Conservation (phyloP, 2,113 vertebrate species). For the Pungitius pungitius region DNA sequence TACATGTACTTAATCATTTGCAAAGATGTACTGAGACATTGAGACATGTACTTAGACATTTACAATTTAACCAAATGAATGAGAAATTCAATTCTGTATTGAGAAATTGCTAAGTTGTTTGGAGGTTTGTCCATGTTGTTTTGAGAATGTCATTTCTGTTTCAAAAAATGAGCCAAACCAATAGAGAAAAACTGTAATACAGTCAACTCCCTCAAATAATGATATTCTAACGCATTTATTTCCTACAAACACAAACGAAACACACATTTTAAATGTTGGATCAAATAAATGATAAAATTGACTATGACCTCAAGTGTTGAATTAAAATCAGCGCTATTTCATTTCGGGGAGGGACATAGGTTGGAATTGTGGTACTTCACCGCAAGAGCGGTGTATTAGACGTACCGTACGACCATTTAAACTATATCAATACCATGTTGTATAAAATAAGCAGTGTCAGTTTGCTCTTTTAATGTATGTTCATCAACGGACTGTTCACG, state of each 20-base stretch:
- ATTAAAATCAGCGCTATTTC: conserved; percentile 1
- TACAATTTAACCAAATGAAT: too few species aligned
- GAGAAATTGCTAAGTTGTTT: too few species aligned
- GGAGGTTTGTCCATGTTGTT: too few species aligned
- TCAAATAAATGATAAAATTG: too few species aligned
- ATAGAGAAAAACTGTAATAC: too few species aligned
- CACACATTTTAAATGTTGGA: background rate
- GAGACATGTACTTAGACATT: too few species aligned
- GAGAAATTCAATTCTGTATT: too few species aligned
- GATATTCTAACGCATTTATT: fast-evolving
- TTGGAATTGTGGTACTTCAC: background rate
- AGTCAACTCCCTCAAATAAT: fast-evolving
- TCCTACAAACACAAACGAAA: background rate
- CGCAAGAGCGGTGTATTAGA: background rate
- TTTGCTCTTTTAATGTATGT: background rate
- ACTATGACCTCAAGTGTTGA: background rate
- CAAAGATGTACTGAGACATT: too few species aligned
- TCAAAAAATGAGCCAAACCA: too few species aligned
- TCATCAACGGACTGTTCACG: background rate
- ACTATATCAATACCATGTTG: background rate
- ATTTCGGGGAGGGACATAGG: background rate
- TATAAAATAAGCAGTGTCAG: background rate
- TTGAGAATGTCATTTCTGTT: too few species aligned
- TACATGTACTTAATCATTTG: too few species aligned
- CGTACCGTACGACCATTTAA: background rate